Percentiles rank a stretch among this genome's conserved stretches.
Conservation (phyloP, 2,888 invertebrate species). For the Tetragonula carbonaria region DNA sequence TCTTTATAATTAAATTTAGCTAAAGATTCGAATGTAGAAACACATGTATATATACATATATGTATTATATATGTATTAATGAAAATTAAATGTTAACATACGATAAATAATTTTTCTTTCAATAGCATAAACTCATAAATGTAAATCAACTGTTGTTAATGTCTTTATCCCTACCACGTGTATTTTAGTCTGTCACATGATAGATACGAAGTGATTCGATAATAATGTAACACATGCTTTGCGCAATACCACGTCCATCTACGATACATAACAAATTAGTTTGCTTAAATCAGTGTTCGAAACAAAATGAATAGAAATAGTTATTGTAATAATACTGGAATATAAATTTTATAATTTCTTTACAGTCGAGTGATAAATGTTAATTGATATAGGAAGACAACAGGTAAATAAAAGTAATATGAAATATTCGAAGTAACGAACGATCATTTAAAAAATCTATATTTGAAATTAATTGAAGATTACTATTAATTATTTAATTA, state of each 20-base stretch:
- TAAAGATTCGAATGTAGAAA: not conserved
- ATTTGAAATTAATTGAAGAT: constrained; percentile 20
- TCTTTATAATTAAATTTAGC: not conserved
- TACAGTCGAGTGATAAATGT: not conserved
- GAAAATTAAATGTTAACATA: constrained; percentile 6
- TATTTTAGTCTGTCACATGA: constrained; percentile 27
- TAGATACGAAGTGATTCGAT: constrained; percentile 19
- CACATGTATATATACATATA: not conserved
- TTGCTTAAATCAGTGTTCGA: not conserved
- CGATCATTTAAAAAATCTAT: not conserved
- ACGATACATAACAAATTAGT: not conserved
- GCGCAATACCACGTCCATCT: not conserved
- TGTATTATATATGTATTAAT: not conserved
- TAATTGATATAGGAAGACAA: not conserved
- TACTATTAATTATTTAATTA: not conserved
- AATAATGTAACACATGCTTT: not conserved
- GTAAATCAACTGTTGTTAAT: constrained; percentile 9
- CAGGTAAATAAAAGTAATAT: not conserved
- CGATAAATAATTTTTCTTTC: not conserved
- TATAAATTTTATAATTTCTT: constrained; percentile 9
- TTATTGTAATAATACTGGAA: not conserved
- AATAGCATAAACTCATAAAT: not conserved
- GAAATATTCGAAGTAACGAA: not conserved
- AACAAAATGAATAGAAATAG: not conserved
- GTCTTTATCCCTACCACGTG: not conserved